phyloP scores from a whole-genome alignment of 2,113 vertebrate species.

The Emydocephalus ijimae region DNA sequence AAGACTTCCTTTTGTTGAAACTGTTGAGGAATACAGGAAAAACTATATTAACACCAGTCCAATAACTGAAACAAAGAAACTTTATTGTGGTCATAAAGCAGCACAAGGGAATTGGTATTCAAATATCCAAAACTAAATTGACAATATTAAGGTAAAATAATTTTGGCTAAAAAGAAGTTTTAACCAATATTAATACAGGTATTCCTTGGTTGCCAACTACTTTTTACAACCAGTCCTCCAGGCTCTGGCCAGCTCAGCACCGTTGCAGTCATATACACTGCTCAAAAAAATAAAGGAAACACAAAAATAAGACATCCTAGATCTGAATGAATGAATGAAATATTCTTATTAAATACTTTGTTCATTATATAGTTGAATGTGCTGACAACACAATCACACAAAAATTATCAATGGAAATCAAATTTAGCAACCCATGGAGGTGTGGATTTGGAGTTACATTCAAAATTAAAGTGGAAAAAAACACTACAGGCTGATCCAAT shows the following conservation, averaged over 20 bases:
- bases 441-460: too few relatives aligned
- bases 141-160: background rate
- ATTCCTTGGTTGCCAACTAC: background rate
- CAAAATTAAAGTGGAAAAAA: too few relatives aligned
- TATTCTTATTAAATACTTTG: too few relatives aligned
- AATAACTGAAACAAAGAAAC: background rate
- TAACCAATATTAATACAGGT: background rate
- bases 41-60: background rate
- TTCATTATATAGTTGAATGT: too few relatives aligned
- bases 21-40: background rate
- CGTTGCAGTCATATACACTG: background rate
- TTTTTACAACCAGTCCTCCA: background rate
- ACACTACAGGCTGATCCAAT: too few relatives aligned
- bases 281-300: too few relatives aligned
- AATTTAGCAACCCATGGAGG: too few relatives aligned
- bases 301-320: too few relatives aligned
- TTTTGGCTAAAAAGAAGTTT: background rate
- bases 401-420: too few relatives aligned
- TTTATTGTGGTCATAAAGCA: background rate
- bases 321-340: too few relatives aligned
- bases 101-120: background rate
- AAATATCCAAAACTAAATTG: background rate
- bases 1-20: background rate
- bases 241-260: background rate
- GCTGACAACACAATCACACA: too few relatives aligned